These are phyloP conservation scores for Callyntrura guangdongensis DNA, from an alignment of 2,888 invertebrate species.

Conservation along the genomic window DNA sequence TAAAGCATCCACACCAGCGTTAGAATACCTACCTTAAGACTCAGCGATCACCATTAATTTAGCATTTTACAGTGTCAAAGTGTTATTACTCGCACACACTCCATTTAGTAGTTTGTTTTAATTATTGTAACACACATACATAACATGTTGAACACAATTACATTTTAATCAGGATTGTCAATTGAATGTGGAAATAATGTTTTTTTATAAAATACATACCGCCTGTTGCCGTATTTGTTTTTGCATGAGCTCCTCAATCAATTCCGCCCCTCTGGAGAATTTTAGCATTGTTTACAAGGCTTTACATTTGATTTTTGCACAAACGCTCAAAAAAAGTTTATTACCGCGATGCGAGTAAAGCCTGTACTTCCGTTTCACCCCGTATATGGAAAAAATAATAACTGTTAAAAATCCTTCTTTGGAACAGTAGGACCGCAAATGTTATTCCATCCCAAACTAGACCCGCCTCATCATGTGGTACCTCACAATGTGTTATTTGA, in stretches of 20 bases:
- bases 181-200: not conserved
- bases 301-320: not conserved
- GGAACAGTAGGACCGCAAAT: conserved; percentile 96
- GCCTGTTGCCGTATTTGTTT: conserved; percentile 95
- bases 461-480: conserved; percentile 93
- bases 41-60: conserved; percentile 80
- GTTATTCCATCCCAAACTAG: conserved; percentile 98
- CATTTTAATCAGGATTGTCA: not conserved
- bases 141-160: conserved; percentile 22
- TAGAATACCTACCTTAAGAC: conserved; percentile 80
- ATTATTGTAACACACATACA: not conserved
- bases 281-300: no score
- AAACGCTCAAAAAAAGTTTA: not conserved
- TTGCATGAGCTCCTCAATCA: conserved; percentile 96
- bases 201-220: conserved; percentile 89
- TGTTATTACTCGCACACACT: conserved; percentile 76
- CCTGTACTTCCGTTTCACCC: conserved; percentile 97
- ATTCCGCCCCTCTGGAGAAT: conserved; percentile 93
- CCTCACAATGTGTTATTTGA: conserved; percentile 87
- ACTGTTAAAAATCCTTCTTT: conserved; percentile 96
- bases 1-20: conserved; percentile 72
- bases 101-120: not conserved
- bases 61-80: conserved; percentile 78
- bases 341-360: conserved; percentile 96
- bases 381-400: conserved; percentile 99